phyloP scores from a whole-genome alignment of 2,888 invertebrate genomes.

The Cheilosia urbana region DNA sequence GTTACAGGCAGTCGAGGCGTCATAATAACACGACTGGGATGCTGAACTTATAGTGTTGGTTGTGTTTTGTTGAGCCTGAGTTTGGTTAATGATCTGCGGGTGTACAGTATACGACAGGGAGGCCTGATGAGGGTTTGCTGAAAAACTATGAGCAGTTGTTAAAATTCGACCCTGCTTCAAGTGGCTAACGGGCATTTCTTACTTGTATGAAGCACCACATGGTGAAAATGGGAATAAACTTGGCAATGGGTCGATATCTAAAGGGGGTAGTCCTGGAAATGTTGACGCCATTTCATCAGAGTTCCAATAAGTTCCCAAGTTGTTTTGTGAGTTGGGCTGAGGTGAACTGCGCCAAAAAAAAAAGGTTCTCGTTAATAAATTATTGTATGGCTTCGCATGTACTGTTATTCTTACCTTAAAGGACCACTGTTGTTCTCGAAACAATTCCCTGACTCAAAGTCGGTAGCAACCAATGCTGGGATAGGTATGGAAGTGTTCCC shows the following conservation, averaged over 20 bases:
- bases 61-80: conserved; percentile 79
- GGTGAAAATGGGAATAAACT: conserved; percentile 94
- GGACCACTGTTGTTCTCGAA: conserved; percentile 79
- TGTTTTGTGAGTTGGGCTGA: conserved; percentile 77
- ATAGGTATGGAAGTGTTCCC: conserved; percentile 83
- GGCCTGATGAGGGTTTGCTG: conserved; percentile 84
- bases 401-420: conserved; percentile 42
- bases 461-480: conserved; percentile 82
- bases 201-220: conserved; percentile 91
- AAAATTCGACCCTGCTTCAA: not conserved
- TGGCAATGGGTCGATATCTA: conserved; percentile 94
- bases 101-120: conserved; percentile 85
- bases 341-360: conserved; percentile 68
- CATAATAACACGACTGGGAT: conserved; percentile 81
- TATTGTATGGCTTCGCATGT: no score
- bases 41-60: conserved; percentile 76
- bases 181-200: conserved; percentile 80
- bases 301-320: conserved; percentile 85
- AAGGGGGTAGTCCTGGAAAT: conserved; percentile 90
- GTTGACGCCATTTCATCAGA: conserved; percentile 92
- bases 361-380: not conserved
- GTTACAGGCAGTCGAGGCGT: conserved; percentile 79
- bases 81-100: conserved; percentile 85
- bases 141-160: conserved; percentile 77
- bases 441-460: conserved; percentile 84